A percentile compares a stretch with the other conserved stretches of the same genome.
These are phyloP conservation scores for Lasioglossum villosulum DNA, from an alignment of 2,888 invertebrate genomes.

Conservation along the genomic window DNA sequence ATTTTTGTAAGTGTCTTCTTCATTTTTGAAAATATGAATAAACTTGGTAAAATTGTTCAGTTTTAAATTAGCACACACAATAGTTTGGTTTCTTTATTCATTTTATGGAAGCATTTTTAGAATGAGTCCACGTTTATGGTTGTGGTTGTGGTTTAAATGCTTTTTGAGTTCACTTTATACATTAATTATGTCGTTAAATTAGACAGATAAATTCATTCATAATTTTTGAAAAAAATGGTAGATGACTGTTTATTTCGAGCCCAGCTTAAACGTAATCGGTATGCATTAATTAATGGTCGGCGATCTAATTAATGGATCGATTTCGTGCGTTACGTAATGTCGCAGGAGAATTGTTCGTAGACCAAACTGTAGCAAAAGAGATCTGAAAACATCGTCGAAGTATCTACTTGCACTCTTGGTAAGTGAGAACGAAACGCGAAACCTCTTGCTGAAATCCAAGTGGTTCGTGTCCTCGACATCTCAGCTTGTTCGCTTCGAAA, in stretches of 20 bases:
- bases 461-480: conserved; percentile 53
- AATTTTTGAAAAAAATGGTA: background rate
- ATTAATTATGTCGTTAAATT: background rate
- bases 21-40: too few relatives aligned
- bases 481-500: conserved; percentile 41
- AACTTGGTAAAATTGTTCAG: too few relatives aligned
- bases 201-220: background rate
- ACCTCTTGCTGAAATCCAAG: conserved; percentile 60
- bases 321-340: background rate
- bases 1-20: too few relatives aligned
- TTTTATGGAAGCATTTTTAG: too few relatives aligned
- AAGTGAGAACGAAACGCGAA: conserved; percentile 58
- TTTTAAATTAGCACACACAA: too few relatives aligned
- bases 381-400: conserved; percentile 44
- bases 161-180: too few relatives aligned
- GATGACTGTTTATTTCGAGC: background rate
- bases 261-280: background rate
- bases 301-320: background rate
- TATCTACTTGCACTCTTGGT: conserved; percentile 44
- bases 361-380: conserved; percentile 9
- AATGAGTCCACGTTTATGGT: too few relatives aligned
- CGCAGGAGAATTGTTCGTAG: background rate
- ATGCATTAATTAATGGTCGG: too few relatives aligned
- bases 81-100: too few relatives aligned
- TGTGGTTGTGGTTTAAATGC: too few relatives aligned